Conservation (phyloP, 2,888 invertebrate species). For the Bellardia bayeri region DNA sequence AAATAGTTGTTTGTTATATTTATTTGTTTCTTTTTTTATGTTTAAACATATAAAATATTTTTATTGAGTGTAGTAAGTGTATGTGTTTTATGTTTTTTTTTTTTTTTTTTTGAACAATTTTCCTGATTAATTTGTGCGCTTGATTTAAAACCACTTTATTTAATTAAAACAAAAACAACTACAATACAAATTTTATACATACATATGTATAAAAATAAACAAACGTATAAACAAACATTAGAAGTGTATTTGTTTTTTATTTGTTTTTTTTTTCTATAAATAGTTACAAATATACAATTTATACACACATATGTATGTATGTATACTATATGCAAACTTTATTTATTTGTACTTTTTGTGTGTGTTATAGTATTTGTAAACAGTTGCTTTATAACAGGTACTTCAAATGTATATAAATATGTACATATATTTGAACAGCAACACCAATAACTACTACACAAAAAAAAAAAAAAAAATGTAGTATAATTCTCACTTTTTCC, state of each 20-base stretch:
- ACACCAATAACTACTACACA: slow-evolving; percentile 36
- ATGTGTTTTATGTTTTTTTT: slow-evolving; percentile 3
- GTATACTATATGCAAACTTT: background rate
- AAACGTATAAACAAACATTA: slow-evolving; percentile 58
- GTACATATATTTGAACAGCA: background rate
- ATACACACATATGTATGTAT: background rate
- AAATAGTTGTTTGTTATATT: slow-evolving; percentile 37
- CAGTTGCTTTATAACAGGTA: slow-evolving; percentile 49
- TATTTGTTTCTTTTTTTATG: background rate
- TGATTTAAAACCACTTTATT: slow-evolving; percentile 74
- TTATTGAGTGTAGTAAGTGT: background rate
- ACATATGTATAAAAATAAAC: slow-evolving; percentile 27
- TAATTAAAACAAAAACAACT: slow-evolving; percentile 70
- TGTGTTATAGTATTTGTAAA: slow-evolving; percentile 33
- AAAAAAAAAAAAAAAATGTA: slow-evolving; percentile 68
- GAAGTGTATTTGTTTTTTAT: slow-evolving; percentile 40
- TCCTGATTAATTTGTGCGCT: slow-evolving; percentile 70
- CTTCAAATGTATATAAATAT: slow-evolving; percentile 28
- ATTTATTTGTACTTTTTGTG: background rate
- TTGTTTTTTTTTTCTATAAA: background rate
- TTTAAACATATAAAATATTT: slow-evolving; percentile 33
- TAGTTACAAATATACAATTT: slow-evolving; percentile 4
- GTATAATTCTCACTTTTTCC: slow-evolving; percentile 77
- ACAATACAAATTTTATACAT: slow-evolving; percentile 26
- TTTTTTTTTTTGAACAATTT: slow-evolving; percentile 57